These are phyloP conservation scores for Cebuella pygmaea DNA, from an alignment of 2,797 vertebrate species.

Conservation along the genomic window DNA sequence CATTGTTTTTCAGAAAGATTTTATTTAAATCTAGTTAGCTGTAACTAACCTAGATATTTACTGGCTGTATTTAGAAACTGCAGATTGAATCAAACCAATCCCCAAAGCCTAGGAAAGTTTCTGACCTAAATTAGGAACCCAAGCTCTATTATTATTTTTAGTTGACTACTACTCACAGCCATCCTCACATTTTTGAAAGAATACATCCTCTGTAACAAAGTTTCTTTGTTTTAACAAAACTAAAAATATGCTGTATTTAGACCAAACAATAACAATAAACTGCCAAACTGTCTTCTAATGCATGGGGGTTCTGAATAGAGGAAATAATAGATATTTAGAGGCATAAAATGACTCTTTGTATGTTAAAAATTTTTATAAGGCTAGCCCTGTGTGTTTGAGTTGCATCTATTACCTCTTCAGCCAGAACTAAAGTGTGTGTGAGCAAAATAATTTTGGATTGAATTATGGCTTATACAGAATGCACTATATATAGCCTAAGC, in stretches of 20 bases:
- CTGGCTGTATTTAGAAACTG: slow-evolving; percentile 80
- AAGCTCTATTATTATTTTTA: slow-evolving; percentile 84
- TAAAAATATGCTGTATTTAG: slow-evolving; percentile 87
- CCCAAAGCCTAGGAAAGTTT: slow-evolving; percentile 81
- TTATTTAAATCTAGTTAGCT: slow-evolving; percentile 82
- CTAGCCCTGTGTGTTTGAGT: slow-evolving; percentile 85
- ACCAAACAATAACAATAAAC: slow-evolving; percentile 91
- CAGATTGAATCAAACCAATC: slow-evolving; percentile 82
- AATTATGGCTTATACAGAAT: slow-evolving; percentile 82
- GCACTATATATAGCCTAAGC: slow-evolving; percentile 78
- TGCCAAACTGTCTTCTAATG: slow-evolving; percentile 86
- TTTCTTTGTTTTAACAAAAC: slow-evolving; percentile 87
- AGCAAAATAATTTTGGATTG: slow-evolving; percentile 82
- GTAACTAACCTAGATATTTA: slow-evolving; percentile 81
- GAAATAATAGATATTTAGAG: slow-evolving; percentile 88
- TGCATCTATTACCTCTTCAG: slow-evolving; percentile 86
- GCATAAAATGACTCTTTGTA: slow-evolving; percentile 88
- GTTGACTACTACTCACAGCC: slow-evolving; percentile 82
- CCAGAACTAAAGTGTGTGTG: slow-evolving; percentile 81
- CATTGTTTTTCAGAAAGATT: slow-evolving; percentile 68
- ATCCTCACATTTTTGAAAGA: slow-evolving; percentile 85
- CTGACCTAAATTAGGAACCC: slow-evolving; percentile 82
- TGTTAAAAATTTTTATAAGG: slow-evolving; percentile 85
- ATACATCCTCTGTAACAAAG: slow-evolving; percentile 85
- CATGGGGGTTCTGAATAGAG: slow-evolving; percentile 85